Conservation (phyloP, 2,113 vertebrate genomes). For the Grammomys surdaster region DNA sequence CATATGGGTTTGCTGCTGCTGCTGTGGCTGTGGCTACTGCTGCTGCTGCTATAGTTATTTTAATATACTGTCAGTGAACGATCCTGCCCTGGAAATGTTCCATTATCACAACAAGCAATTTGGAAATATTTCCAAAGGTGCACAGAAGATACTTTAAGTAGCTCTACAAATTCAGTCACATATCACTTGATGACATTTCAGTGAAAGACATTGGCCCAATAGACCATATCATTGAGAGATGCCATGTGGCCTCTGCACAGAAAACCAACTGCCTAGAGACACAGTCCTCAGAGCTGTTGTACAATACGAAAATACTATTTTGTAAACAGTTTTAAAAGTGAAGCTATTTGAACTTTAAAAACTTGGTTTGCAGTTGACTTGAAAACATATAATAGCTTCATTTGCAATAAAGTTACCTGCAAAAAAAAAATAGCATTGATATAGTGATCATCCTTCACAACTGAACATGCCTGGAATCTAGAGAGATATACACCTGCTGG, state of each 20-base stretch:
- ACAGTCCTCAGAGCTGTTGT: background rate
- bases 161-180: background rate
- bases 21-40: too few species aligned
- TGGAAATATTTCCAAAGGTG: constrained; percentile 43
- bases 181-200: background rate
- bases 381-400: background rate
- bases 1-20: background rate
- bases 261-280: background rate
- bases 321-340: constrained; percentile 17
- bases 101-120: background rate
- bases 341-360: constrained; percentile 9
- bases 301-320: background rate
- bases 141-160: background rate
- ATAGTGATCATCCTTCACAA: background rate
- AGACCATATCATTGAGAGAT: too few species aligned
- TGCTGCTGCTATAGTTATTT: background rate
- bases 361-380: background rate
- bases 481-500: background rate
- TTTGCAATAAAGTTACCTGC: background rate
- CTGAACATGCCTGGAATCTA: background rate
- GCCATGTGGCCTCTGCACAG: too few species aligned
- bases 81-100: background rate
- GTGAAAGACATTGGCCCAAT: background rate
- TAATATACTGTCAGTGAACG: background rate
- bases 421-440: background rate